These are phyloP conservation scores for Delphinus delphis DNA, from an alignment of 2,113 vertebrate species.

Conservation along the genomic window DNA sequence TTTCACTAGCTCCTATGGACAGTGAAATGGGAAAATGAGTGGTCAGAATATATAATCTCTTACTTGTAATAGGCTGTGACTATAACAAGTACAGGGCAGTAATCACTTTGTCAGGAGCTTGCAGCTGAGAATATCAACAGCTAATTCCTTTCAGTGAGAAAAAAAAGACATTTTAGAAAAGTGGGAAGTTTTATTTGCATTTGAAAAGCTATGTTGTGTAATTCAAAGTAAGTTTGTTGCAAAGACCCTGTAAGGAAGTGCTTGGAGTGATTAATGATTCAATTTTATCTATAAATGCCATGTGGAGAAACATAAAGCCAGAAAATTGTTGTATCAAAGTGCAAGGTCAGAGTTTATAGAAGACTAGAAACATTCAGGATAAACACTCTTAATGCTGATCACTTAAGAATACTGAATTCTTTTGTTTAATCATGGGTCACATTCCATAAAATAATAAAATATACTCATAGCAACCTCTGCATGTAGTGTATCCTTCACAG, in stretches of 20 bases:
- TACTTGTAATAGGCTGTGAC: constrained; percentile 80
- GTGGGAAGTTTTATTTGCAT: constrained; percentile 76
- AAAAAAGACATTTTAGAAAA: constrained; percentile 75
- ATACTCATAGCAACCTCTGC: not conserved
- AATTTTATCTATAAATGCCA: constrained; percentile 55
- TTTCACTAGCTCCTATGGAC: constrained; percentile 75
- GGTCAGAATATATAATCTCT: constrained; percentile 78
- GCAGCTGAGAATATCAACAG: constrained; percentile 77
- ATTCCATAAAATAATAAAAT: constrained; percentile 49
- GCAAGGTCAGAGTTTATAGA: constrained; percentile 58
- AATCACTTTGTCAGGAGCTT: constrained; percentile 84
- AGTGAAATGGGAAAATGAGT: constrained; percentile 83
- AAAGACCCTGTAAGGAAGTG: constrained; percentile 66
- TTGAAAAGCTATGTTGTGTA: constrained; percentile 75
- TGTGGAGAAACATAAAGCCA: constrained; percentile 48
- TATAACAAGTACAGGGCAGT: constrained; percentile 76
- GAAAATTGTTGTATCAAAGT: constrained; percentile 52
- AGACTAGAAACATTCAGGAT: constrained; percentile 10
- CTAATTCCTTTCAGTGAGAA: constrained; percentile 76
- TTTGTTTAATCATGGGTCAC: not conserved
- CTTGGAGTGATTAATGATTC: constrained; percentile 72
- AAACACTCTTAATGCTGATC: not conserved
- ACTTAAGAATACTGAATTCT: not conserved
- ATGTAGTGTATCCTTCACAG: not conserved
- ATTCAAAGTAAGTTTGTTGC: constrained; percentile 69